phyloP scores from a whole-genome alignment of 2,797 vertebrate genomes.

The Falco concolor region DNA sequence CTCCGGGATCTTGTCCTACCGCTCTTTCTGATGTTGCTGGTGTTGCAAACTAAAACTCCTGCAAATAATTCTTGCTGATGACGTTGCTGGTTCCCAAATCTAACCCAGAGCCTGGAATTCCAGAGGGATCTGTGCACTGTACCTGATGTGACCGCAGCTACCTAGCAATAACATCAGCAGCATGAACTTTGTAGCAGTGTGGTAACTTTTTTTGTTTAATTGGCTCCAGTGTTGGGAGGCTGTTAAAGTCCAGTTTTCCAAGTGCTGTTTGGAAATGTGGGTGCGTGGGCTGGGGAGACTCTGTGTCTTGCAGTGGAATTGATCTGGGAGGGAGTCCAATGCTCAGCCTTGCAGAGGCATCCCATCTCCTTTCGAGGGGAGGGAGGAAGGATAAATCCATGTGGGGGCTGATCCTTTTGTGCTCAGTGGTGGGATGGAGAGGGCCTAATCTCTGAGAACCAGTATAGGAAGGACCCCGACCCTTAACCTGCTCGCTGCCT shows the following conservation, averaged over 20 bases:
- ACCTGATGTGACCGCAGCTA: background rate
- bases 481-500: background rate
- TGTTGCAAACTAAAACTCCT: background rate
- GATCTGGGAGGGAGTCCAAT: conserved; percentile 29
- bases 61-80: background rate
- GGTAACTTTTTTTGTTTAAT: background rate
- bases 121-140: background rate
- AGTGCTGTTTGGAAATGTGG: background rate
- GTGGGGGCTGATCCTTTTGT: background rate
- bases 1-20: background rate
- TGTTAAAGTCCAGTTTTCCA: background rate
- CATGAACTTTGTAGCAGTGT: background rate
- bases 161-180: background rate
- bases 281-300: background rate
- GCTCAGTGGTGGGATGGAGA: background rate
- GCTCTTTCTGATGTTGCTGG: background rate
- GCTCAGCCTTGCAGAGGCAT: conserved; percentile 11
- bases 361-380: background rate
- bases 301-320: background rate
- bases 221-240: background rate
- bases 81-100: background rate
- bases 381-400: background rate
- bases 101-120: background rate
- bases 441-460: background rate
- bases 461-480: background rate